Conservation (phyloP, 1,140 invertebrate species). For the Metopolophium dirhodum region DNA sequence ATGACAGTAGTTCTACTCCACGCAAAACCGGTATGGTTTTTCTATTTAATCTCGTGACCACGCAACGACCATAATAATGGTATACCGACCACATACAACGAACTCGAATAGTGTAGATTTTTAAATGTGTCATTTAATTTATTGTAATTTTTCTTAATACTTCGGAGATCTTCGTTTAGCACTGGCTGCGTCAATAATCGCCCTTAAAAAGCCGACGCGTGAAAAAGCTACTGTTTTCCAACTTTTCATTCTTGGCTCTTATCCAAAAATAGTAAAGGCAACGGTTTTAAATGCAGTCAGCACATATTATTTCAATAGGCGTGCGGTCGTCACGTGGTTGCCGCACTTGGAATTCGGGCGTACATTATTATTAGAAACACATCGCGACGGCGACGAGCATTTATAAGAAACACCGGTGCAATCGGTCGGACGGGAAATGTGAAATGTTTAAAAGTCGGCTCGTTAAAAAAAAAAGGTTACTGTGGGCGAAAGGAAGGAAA, state of each 20-base stretch:
- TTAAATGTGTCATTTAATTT: no score
- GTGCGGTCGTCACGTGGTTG: not conserved
- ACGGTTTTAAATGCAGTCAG: not conserved
- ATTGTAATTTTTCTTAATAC: no score
- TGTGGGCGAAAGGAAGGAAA: not conserved
- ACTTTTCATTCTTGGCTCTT: conserved; percentile 5
- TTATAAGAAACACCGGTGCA: not conserved
- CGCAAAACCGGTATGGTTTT: no score
- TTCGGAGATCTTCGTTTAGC: no score
- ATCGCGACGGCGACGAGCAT: not conserved
- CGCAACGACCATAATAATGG: no score
- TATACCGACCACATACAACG: no score
- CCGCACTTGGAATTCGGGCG: conserved; percentile 22
- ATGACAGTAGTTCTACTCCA: no score
- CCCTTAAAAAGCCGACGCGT: not conserved
- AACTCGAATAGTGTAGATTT: no score
- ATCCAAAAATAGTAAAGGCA: not conserved
- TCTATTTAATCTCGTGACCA: no score
- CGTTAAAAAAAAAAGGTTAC: not conserved
- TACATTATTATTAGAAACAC: conserved; percentile 27
- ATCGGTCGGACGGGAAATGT: conserved; percentile 2
- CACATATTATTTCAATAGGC: not conserved
- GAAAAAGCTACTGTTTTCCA: not conserved
- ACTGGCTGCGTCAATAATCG: no score
- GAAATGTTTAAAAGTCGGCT: not conserved